Percentiles rank a stretch among this genome's conserved stretches.
These are phyloP conservation scores for Leptodactylus fuscus DNA, from an alignment of 2,113 vertebrate species.

Conservation along the genomic window DNA sequence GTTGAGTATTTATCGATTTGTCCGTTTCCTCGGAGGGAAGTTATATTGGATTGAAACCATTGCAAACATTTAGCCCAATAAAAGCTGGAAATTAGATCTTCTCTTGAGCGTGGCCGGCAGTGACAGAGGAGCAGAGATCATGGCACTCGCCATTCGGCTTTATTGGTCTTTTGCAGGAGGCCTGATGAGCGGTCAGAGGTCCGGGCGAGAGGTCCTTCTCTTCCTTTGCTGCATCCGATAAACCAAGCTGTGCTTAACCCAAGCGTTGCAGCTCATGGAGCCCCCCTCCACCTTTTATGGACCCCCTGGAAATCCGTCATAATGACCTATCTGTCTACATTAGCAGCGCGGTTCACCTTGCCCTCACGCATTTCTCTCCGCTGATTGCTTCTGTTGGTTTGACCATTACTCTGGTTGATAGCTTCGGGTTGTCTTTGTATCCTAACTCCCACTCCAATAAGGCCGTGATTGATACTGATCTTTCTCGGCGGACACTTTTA, in stretches of 20 bases:
- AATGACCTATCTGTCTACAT: slow-evolving; percentile 70
- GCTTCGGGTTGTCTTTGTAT: slow-evolving; percentile 78
- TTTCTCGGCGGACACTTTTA: slow-evolving; percentile 77
- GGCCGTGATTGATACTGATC: slow-evolving; percentile 83
- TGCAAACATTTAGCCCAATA: slow-evolving; percentile 39
- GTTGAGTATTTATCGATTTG: slow-evolving; percentile 22
- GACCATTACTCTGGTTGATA: slow-evolving; percentile 77
- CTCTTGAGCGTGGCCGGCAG: slow-evolving; percentile 43
- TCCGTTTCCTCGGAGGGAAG: slow-evolving; percentile 23
- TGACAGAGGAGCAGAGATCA: slow-evolving; percentile 62
- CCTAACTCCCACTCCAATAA: slow-evolving; percentile 79
- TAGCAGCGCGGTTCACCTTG: slow-evolving; percentile 69
- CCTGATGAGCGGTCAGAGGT: slow-evolving; percentile 62
- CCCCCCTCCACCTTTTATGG: background rate
- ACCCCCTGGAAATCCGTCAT: slow-evolving; percentile 69
- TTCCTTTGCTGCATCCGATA: slow-evolving; percentile 66
- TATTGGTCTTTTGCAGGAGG: slow-evolving; percentile 62
- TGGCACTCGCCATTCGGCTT: slow-evolving; percentile 54
- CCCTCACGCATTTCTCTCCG: slow-evolving; percentile 68
- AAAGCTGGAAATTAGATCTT: slow-evolving; percentile 54
- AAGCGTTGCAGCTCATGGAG: background rate
- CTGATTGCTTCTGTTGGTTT: slow-evolving; percentile 81
- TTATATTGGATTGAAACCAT: slow-evolving; percentile 38
- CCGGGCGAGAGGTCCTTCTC: slow-evolving; percentile 62
- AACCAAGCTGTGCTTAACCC: slow-evolving; percentile 60